Percentiles rank a stretch among this genome's conserved stretches.
Conservation (phyloP, 2,113 vertebrate genomes). For the Xiphophorus hellerii region DNA sequence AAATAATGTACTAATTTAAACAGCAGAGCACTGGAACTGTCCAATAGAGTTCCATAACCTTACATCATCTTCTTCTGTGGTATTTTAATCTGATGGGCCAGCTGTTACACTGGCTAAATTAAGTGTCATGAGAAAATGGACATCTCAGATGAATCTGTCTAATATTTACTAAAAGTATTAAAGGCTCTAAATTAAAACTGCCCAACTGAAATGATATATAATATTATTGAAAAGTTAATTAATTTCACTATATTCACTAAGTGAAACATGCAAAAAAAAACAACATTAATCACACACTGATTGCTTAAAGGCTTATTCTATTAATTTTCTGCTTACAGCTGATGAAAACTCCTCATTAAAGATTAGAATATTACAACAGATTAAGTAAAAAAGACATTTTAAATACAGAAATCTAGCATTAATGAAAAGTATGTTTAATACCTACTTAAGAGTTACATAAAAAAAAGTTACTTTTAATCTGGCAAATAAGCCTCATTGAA, state of each 20-base stretch:
- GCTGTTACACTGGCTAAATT: constrained; percentile 30
- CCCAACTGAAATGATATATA: neutral
- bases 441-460: neutral
- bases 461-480: neutral
- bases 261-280: neutral
- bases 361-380: too few relatives aligned
- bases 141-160: constrained; percentile 12
- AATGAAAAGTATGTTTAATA: neutral
- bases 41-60: constrained; percentile 51
- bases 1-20: neutral
- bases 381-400: too few relatives aligned
- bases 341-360: neutral
- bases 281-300: neutral
- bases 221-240: too few relatives aligned
- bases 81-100: constrained; percentile 4
- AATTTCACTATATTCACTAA: too few relatives aligned
- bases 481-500: neutral
- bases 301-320: neutral
- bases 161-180: neutral
- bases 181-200: neutral
- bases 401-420: too few relatives aligned
- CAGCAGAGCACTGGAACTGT: neutral
- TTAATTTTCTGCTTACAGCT: neutral
- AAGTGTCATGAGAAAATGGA: constrained; percentile 18
- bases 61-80: constrained; percentile 59